Evolutionary conservation across 2,888 invertebrate species (phyloP).

Genomic region (Microchrysa polita): DNA sequence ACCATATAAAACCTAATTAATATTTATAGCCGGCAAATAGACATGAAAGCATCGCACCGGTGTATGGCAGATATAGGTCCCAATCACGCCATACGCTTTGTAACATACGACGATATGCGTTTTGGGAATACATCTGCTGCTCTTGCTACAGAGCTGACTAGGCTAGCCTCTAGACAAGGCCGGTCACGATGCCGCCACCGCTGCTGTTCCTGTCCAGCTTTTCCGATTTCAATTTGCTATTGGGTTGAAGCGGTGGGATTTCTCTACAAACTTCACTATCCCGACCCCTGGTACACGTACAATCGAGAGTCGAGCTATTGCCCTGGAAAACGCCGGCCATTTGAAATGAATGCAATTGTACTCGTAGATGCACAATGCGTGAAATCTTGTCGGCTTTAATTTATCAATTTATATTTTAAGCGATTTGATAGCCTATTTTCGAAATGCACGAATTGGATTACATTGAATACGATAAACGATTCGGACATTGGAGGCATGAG

Average conservation of each 20-base stretch:
- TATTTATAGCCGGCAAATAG: slow-evolving; percentile 41
- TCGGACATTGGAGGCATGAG: neutral
- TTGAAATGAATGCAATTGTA: neutral
- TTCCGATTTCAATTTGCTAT: slow-evolving; percentile 34
- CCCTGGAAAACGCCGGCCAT: neutral
- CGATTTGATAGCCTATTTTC: slow-evolving; percentile 28
- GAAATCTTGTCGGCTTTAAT: slow-evolving; percentile 38
- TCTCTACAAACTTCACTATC: too few relatives aligned
- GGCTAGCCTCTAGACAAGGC: too few relatives aligned
- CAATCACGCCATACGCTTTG: neutral
- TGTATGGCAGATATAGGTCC: neutral
- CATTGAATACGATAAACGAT: slow-evolving; percentile 3
- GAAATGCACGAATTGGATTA: neutral
- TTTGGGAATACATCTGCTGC: slow-evolving; percentile 24
- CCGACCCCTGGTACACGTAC: neutral
- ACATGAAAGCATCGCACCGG: slow-evolving; percentile 1
- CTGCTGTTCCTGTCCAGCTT: slow-evolving; percentile 5
- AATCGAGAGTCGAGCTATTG: neutral
- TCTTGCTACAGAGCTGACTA: too few relatives aligned
- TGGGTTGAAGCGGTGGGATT: neutral
- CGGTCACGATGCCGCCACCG: too few relatives aligned
- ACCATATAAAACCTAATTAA: slow-evolving; percentile 43
- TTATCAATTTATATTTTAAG: slow-evolving; percentile 36
- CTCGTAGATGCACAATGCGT: slow-evolving; percentile 7
- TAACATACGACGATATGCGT: neutral